These are phyloP conservation scores for Spinibarbus caldwelli DNA, from an alignment of 2,797 vertebrate species.

Conservation along the genomic window DNA sequence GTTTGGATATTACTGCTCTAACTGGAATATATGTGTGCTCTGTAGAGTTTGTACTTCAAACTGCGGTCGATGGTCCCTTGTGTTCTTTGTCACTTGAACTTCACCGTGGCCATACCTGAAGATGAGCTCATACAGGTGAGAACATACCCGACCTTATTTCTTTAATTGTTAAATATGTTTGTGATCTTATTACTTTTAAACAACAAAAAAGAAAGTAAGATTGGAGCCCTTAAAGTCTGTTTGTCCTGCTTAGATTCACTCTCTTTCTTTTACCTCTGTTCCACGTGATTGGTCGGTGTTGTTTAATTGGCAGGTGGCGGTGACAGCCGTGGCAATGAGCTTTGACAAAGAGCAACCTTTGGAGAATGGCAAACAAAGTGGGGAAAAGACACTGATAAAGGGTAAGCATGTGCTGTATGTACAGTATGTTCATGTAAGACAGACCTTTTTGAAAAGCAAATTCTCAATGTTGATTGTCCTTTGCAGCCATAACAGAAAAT, in stretches of 20 bases:
- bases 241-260: not conserved
- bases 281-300: not conserved
- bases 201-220: not conserved
- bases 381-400: conserved; percentile 84
- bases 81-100: conserved; percentile 97
- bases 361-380: conserved; percentile 76
- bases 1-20: not conserved
- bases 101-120: conserved; percentile 95
- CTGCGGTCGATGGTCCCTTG: conserved; percentile 96
- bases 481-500: conserved; percentile 83
- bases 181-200: not conserved
- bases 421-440: not conserved
- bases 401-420: conserved; percentile 72
- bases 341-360: conserved; percentile 91
- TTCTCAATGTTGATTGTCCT: conserved; percentile 29
- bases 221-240: not conserved
- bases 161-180: not conserved
- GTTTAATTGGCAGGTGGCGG: conserved; percentile 83
- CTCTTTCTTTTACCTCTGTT: not conserved
- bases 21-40: not conserved
- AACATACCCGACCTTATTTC: not conserved
- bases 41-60: conserved; percentile 97
- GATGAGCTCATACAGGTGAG: conserved; percentile 96
- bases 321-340: conserved; percentile 96
- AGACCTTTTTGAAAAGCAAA: not conserved